A percentile compares a stretch with the other conserved stretches of the same genome.
phyloP scores from a whole-genome alignment of 2,113 vertebrate species.

The Chiloscyllium plagiosum region DNA sequence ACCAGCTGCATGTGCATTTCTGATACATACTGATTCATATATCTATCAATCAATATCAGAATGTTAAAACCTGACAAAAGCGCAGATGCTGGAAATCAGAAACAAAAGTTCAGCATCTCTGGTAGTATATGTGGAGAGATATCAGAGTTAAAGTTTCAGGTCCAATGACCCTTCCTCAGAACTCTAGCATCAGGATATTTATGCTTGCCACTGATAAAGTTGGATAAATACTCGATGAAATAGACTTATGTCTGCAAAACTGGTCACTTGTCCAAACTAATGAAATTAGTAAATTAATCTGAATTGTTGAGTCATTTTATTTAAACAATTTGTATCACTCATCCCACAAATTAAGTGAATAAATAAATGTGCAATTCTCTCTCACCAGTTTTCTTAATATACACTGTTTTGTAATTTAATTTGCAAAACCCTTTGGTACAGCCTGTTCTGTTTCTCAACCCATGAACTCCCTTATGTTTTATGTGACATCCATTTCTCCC shows the following conservation, averaged over 20 bases:
- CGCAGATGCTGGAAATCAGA: too few relatives aligned
- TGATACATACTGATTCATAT: neutral
- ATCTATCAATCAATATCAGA: neutral
- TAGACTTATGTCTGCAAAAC: neutral
- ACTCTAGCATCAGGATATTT: too few relatives aligned
- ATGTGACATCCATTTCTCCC: neutral
- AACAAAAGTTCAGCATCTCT: too few relatives aligned
- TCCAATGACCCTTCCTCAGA: too few relatives aligned
- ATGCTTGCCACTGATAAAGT: neutral
- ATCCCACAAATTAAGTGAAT: neutral
- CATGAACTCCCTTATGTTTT: too few relatives aligned
- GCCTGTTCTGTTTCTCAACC: neutral
- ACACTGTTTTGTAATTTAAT: neutral
- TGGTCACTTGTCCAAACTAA: neutral
- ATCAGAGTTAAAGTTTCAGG: too few relatives aligned
- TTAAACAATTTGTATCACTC: neutral
- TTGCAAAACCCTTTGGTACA: neutral
- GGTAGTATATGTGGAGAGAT: too few relatives aligned
- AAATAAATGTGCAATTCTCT: neutral
- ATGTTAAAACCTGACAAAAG: too few relatives aligned
- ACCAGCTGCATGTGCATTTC: neutral
- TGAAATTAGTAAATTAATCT: neutral
- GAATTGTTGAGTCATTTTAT: neutral
- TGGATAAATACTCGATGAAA: neutral
- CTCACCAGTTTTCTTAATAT: neutral